Evolutionary conservation across 2,888 invertebrate genomes (phyloP).

Genomic region (Drosophila multiciliata): DNA sequence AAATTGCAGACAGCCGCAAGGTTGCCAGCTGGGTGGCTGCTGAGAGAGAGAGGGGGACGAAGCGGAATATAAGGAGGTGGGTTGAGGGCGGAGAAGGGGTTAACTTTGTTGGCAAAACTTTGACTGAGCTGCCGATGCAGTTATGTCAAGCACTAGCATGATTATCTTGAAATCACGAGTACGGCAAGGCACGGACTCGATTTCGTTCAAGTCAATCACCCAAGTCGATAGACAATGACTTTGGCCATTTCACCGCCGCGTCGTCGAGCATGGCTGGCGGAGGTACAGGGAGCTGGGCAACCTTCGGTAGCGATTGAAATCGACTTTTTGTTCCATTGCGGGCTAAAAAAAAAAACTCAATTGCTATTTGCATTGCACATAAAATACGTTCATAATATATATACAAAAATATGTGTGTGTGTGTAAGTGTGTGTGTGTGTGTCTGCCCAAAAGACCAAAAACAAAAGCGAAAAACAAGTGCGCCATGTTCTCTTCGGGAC

Average conservation of each 20-base stretch:
- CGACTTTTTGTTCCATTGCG: constrained; percentile 70
- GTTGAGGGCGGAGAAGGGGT: neutral
- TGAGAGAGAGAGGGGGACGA: neutral
- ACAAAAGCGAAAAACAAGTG: constrained; percentile 1
- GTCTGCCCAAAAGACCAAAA: constrained; percentile 4
- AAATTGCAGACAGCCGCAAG: constrained; percentile 62
- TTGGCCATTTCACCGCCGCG: constrained; percentile 70
- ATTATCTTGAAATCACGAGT: constrained; percentile 81
- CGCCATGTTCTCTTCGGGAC: constrained; percentile 18
- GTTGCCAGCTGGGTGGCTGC: neutral
- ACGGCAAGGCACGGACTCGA: constrained; percentile 42
- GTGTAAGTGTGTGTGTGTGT: constrained; percentile 16
- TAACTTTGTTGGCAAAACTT: constrained; percentile 44
- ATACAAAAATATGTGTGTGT: constrained; percentile 9
- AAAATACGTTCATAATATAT: constrained; percentile 22
- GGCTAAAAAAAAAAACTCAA: constrained; percentile 65
- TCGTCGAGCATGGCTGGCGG: too few relatives aligned
- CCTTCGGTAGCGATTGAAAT: constrained; percentile 68
- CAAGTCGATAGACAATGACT: constrained; percentile 65
- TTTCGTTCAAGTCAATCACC: constrained; percentile 70
- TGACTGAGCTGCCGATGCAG: constrained; percentile 50
- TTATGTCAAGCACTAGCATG: constrained; percentile 52
- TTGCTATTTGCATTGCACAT: constrained; percentile 75
- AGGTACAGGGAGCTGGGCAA: constrained; percentile 21
- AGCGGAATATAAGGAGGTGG: neutral